Evolutionary conservation across 2,113 vertebrate species (phyloP), one percentile per base, ranked within the genome.

Genomic region (Capreolus pygargus): DNA sequence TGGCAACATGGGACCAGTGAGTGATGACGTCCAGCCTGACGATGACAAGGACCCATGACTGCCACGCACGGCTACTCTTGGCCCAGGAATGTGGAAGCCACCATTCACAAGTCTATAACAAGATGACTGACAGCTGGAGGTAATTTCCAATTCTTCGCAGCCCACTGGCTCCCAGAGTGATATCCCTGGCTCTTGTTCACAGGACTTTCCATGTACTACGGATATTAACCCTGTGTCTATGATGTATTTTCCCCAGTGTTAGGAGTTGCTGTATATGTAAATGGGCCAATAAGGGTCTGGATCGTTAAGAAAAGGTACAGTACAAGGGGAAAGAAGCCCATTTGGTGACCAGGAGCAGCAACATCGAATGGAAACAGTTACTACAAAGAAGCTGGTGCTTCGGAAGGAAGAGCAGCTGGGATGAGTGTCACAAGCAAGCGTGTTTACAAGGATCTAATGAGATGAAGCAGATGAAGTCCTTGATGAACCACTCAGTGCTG

Each of bases 231-330:
- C 6, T 55, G 7, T 91, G 39, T 91, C 83, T 95, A 30, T 95
- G n/a, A 78, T 93, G 11, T 21, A 28, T 97, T 97, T 78, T 78
- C 47, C 85, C 28, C 36, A 39, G 55, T 95, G 83, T 96, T 95
- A 36, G 7, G 14, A 82, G 28, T 61, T 86, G 17, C 14, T 43
- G 1, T 78, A n/a, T 57, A 94, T 74, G 87, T 92, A 87, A 94
- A 57, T 13, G 76, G 89, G 86, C 94, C 90, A 21, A 50, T 47
- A 96, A 92, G 33, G 74, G 57, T 88, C 95, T 97, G 58, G 70
- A 60, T 76, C 33, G 60, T 74, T 78, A 82, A 84, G 94, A 67
- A 87, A 76, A 87, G 28, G 55, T 90, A 79, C 19, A 78, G 27
- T 47, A 60, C 1, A 3, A 85, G 70, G 61, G 43, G 36, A 70